Percentiles rank a stretch among this genome's conserved stretches.
These are phyloP conservation scores for Xerus rutilus DNA, from an alignment of 2,797 vertebrate genomes.

Conservation along the genomic window DNA sequence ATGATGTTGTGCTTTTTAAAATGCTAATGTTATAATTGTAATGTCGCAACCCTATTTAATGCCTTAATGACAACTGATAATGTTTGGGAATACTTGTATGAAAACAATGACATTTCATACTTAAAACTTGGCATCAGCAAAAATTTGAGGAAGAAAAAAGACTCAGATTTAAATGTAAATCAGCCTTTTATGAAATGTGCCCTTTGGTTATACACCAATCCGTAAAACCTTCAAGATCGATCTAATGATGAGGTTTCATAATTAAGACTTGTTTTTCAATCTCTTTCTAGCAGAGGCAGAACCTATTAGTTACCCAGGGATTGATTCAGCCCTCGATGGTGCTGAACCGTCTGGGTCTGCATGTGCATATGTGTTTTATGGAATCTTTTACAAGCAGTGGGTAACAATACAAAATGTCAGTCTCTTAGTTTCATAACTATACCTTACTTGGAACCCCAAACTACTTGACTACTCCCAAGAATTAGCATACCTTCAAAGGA, in stretches of 20 bases:
- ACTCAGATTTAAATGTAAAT: conserved; percentile 73
- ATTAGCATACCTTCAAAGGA: neutral
- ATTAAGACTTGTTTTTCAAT: conserved; percentile 13
- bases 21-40: conserved; percentile 77
- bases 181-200: conserved; percentile 55
- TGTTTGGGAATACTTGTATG: conserved; percentile 77
- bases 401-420: neutral
- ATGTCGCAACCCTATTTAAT: conserved; percentile 69
- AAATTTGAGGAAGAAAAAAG: conserved; percentile 47
- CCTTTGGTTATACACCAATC: neutral
- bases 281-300: neutral
- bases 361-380: neutral
- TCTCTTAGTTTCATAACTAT: neutral
- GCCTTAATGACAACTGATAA: conserved; percentile 68
- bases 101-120: conserved; percentile 76
- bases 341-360: neutral
- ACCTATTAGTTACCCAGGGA: neutral
- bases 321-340: neutral
- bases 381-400: neutral
- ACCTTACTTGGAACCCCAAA: neutral
- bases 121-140: conserved; percentile 68
- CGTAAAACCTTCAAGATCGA: neutral
- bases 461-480: neutral
- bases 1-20: conserved; percentile 67
- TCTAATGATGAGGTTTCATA: neutral